phyloP scores from a whole-genome alignment of 2,888 invertebrate genomes.

The Parthenolecanium corni region DNA sequence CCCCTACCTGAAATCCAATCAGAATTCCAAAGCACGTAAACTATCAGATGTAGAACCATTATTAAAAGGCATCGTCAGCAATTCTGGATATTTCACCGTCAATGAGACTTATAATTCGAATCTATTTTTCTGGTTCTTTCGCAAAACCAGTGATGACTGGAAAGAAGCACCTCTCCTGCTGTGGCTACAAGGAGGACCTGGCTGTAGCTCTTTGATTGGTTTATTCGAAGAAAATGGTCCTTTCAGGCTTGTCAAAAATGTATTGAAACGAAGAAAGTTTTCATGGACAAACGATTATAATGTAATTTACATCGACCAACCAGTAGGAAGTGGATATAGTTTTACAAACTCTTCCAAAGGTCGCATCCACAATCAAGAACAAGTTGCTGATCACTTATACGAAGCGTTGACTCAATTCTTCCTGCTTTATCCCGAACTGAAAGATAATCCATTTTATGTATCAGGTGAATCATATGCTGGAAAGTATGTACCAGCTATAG shows the following conservation, averaged over 20 bases:
- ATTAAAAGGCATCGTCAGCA: no score
- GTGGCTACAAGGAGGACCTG: conserved; percentile 69
- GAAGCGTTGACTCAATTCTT: conserved; percentile 70
- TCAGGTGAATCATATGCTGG: no score
- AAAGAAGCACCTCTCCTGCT: conserved; percentile 52
- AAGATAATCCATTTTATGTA: conserved; percentile 65
- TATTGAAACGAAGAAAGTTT: conserved; percentile 51
- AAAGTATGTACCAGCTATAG: conserved; percentile 77
- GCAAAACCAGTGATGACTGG: conserved; percentile 37
- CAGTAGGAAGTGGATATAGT: conserved; percentile 84
- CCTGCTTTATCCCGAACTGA: conserved; percentile 63
- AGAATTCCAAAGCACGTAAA: no score
- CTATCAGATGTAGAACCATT: no score
- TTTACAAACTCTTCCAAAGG: conserved; percentile 66
- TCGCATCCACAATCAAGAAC: conserved; percentile 63
- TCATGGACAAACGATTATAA: conserved; percentile 71
- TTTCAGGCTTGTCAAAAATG: conserved; percentile 33
- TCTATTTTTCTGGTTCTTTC: conserved; percentile 45
- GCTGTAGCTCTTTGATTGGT: conserved; percentile 33
- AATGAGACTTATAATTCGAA: no score
- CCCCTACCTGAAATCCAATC: no score
- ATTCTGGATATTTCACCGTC: conserved; percentile 52
- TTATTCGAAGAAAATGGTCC: conserved; percentile 43
- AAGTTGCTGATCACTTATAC: conserved; percentile 69
- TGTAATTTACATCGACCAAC: conserved; percentile 82